Percentiles rank a stretch among this genome's conserved stretches.
Evolutionary conservation across 2,113 vertebrate genomes (phyloP).

Genomic region (Carassius carassius): DNA sequence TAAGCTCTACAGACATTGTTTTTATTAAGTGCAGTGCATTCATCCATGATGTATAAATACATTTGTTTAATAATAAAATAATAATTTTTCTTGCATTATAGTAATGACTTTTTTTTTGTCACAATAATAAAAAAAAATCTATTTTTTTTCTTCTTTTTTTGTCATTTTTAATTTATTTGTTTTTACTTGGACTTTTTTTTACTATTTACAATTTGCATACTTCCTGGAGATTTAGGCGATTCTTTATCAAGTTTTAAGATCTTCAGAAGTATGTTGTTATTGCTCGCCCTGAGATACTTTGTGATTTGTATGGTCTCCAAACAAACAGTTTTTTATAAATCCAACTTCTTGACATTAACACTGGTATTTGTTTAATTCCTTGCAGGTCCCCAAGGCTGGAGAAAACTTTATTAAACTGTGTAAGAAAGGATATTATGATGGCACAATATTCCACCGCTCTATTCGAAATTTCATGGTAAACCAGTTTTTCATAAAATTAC

Average conservation of each 20-base stretch:
- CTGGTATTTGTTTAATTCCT: neutral
- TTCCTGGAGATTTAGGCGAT: no score
- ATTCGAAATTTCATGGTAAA: conserved; percentile 97
- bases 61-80: neutral
- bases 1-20: neutral
- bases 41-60: neutral
- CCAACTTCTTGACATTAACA: neutral
- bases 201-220: no score
- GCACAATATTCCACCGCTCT: conserved; percentile 92
- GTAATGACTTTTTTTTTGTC: neutral
- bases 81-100: neutral
- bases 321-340: neutral
- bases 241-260: neutral
- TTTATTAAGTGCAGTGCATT: neutral
- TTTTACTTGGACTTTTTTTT: no score
- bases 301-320: neutral
- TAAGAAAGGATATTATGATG: conserved; percentile 90
- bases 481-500: neutral
- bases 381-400: conserved; percentile 89
- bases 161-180: neutral
- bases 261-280: neutral
- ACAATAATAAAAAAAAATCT: neutral
- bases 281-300: neutral
- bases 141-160: neutral
- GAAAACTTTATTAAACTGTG: conserved; percentile 95